Conservation (phyloP, 2,888 invertebrate species). For the Stomorhina lunata region DNA sequence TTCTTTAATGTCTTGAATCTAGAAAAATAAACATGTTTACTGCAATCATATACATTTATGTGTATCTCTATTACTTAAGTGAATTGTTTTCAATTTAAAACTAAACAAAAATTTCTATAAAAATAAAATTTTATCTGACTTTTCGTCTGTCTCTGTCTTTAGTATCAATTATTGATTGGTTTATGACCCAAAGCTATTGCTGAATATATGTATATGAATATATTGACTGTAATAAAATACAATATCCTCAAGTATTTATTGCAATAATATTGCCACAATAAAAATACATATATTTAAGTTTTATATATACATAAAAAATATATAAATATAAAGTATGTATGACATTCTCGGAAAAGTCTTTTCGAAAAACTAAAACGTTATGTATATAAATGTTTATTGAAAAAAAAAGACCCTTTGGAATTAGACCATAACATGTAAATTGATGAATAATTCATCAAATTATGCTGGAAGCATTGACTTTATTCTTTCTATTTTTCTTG, state of each 20-base stretch:
- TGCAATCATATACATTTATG: neutral
- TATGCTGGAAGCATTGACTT: slow-evolving; percentile 37
- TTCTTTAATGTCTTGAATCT: neutral
- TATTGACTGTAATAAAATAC: too few species aligned
- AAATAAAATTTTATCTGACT: too few species aligned
- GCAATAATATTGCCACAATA: slow-evolving; percentile 9
- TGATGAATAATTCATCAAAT: slow-evolving; percentile 64
- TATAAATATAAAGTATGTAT: neutral
- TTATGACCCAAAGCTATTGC: neutral
- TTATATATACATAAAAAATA: neutral
- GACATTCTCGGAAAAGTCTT: too few species aligned
- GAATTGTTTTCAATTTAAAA: neutral
- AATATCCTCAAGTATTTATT: neutral
- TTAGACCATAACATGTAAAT: slow-evolving; percentile 49
- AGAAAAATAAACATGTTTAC: neutral
- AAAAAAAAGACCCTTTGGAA: slow-evolving; percentile 10
- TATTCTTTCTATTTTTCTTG: neutral
- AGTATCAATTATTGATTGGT: slow-evolving; percentile 19
- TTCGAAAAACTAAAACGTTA: too few species aligned
- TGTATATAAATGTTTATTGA: too few species aligned
- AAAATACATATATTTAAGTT: neutral
- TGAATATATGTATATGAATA: too few species aligned
- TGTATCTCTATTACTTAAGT: neutral
- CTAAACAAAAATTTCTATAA: neutral
- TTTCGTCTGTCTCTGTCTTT: neutral